Evolutionary conservation across 2,113 vertebrate genomes (phyloP).

Genomic region (Amblyopsis rosae): DNA sequence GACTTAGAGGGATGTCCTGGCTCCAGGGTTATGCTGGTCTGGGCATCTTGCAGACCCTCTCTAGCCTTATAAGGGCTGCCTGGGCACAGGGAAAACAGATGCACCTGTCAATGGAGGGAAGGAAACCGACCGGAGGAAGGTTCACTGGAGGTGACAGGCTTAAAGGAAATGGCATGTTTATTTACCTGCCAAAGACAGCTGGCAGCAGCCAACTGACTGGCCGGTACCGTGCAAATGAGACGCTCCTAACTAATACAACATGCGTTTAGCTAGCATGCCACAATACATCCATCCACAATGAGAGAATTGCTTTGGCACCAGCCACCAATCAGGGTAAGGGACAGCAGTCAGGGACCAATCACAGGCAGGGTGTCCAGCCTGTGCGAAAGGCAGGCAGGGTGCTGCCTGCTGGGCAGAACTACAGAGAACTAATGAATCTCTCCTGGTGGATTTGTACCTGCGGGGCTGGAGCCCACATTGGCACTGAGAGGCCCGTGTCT

Average conservation of each 20-base stretch:
- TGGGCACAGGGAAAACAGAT: slow-evolving; percentile 61
- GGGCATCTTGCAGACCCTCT: slow-evolving; percentile 64
- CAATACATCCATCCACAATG: background rate
- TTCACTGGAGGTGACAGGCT: slow-evolving; percentile 41
- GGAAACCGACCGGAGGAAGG: slow-evolving; percentile 57
- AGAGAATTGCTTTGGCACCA: background rate
- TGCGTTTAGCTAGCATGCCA: slow-evolving; percentile 25
- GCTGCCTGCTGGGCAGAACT: slow-evolving; percentile 57
- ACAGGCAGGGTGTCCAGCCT: slow-evolving; percentile 52
- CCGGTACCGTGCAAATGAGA: slow-evolving; percentile 16
- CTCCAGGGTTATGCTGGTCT: slow-evolving; percentile 64
- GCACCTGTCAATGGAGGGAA: slow-evolving; percentile 76
- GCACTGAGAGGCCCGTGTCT: slow-evolving; percentile 86
- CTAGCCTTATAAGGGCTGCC: slow-evolving; percentile 67
- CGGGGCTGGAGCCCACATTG: slow-evolving; percentile 88
- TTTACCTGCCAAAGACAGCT: slow-evolving; percentile 58
- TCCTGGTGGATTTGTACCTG: slow-evolving; percentile 80
- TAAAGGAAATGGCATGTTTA: slow-evolving; percentile 64
- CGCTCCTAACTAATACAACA: slow-evolving; percentile 14
- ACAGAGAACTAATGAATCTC: slow-evolving; percentile 68
- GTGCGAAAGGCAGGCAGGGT: slow-evolving; percentile 52
- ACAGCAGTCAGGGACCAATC: slow-evolving; percentile 49
- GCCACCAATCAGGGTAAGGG: slow-evolving; percentile 4
- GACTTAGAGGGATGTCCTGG: slow-evolving; percentile 69
- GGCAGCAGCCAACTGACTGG: slow-evolving; percentile 32